Percentiles rank a stretch among this genome's conserved stretches.
These are phyloP conservation scores for Tetragonula carbonaria DNA, from an alignment of 2,888 invertebrate genomes.

Conservation along the genomic window DNA sequence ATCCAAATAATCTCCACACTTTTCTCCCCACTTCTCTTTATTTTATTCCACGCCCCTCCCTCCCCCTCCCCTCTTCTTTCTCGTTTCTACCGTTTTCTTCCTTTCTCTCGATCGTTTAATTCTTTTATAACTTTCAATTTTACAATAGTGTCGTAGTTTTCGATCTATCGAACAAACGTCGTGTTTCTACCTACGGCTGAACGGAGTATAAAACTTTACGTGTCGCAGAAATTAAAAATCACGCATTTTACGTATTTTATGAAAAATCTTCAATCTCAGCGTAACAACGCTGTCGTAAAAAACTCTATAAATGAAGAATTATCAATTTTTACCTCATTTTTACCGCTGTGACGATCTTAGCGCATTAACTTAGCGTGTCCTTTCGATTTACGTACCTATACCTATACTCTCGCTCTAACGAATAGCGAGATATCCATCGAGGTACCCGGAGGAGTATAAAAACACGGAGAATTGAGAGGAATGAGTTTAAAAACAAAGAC, in stretches of 20 bases:
- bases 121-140: not conserved
- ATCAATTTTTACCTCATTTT: too few species aligned
- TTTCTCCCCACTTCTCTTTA: not conserved
- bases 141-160: not conserved
- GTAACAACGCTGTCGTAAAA: too few species aligned
- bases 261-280: too few species aligned
- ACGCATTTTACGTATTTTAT: too few species aligned
- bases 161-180: too few species aligned
- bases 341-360: too few species aligned
- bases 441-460: not conserved
- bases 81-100: too few species aligned
- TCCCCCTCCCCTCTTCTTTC: not conserved
- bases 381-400: not conserved
- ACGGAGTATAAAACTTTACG: too few species aligned
- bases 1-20: conserved; percentile 65
- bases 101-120: not conserved
- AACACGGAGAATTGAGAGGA: not conserved
- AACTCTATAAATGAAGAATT: too few species aligned
- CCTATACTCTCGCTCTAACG: not conserved
- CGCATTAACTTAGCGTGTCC: too few species aligned
- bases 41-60: conserved; percentile 7
- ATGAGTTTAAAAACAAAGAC: not conserved
- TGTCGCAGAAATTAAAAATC: too few species aligned
- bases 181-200: too few species aligned
- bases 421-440: not conserved